phyloP scores from a whole-genome alignment of 2,888 invertebrate genomes.

The Sarcophaga rosellei region DNA sequence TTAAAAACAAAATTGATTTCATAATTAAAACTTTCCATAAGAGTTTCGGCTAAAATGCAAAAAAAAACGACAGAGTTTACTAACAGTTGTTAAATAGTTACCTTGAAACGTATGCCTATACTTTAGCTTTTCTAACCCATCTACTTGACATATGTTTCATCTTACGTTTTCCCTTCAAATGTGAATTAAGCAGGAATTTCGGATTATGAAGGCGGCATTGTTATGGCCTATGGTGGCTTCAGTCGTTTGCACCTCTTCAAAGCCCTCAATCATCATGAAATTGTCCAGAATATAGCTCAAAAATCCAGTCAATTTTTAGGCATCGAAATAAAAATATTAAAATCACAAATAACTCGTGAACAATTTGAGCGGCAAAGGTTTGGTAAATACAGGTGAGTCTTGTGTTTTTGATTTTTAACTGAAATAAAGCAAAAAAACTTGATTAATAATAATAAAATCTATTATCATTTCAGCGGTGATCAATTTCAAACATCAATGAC shows the following conservation, averaged over 20 bases:
- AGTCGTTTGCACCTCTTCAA: constrained; percentile 95
- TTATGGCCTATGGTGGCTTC: constrained; percentile 94
- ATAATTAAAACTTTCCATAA: too few species aligned
- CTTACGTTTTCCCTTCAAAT: constrained; percentile 69
- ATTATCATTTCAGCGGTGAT: constrained; percentile 88
- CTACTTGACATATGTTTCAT: constrained; percentile 65
- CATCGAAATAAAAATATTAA: constrained; percentile 90
- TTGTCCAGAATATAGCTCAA: constrained; percentile 93
- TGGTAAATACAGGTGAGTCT: constrained; percentile 92
- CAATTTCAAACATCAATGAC: constrained; percentile 97
- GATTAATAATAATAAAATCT: neutral
- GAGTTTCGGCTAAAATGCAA: too few species aligned
- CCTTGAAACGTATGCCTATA: constrained; percentile 42
- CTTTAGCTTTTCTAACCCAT: constrained; percentile 57
- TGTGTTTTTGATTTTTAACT: constrained; percentile 3
- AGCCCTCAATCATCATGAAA: constrained; percentile 90
- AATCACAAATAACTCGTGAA: constrained; percentile 91
- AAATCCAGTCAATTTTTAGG: constrained; percentile 91
- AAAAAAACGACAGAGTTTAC: constrained; percentile 56
- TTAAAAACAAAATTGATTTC: too few species aligned
- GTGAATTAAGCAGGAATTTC: constrained; percentile 85
- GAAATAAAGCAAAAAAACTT: neutral
- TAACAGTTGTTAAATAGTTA: constrained; percentile 24
- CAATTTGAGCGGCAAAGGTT: constrained; percentile 94
- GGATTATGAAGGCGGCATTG: constrained; percentile 96